These are phyloP conservation scores for Hydrophis major DNA, from an alignment of 2,797 vertebrate species.

Conservation along the genomic window DNA sequence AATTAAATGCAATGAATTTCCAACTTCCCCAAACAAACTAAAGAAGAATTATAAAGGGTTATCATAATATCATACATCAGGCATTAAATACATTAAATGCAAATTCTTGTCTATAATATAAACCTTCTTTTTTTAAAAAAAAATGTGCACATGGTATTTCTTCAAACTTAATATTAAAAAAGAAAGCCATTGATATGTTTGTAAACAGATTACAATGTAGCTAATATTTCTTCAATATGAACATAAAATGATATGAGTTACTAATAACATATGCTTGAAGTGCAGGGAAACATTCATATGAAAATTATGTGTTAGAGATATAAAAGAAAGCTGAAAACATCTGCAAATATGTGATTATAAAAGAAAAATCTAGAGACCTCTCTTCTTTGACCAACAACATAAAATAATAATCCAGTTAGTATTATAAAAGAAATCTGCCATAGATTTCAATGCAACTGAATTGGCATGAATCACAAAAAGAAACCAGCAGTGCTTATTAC, in stretches of 20 bases:
- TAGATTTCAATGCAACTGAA: neutral
- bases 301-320: neutral
- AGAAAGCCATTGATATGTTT: neutral
- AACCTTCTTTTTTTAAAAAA: neutral
- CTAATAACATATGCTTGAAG: neutral
- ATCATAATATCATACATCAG: neutral
- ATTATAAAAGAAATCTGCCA: neutral
- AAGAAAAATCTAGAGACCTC: neutral
- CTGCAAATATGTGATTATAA: neutral
- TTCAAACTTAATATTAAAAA: neutral
- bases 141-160: neutral
- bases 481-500: neutral
- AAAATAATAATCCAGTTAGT: neutral
- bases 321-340: neutral
- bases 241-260: neutral
- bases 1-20: constrained; percentile 1
- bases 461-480: neutral
- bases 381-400: neutral
- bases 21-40: neutral
- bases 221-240: neutral
- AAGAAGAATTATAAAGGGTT: neutral
- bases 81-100: neutral
- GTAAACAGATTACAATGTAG: neutral
- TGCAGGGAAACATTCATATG: neutral
- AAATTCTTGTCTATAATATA: neutral